Percentiles rank a stretch among this genome's conserved stretches.
Evolutionary conservation across 64 coral and sea anemone species (phyloP).

Genomic region (Dendronephthya gigantea): DNA sequence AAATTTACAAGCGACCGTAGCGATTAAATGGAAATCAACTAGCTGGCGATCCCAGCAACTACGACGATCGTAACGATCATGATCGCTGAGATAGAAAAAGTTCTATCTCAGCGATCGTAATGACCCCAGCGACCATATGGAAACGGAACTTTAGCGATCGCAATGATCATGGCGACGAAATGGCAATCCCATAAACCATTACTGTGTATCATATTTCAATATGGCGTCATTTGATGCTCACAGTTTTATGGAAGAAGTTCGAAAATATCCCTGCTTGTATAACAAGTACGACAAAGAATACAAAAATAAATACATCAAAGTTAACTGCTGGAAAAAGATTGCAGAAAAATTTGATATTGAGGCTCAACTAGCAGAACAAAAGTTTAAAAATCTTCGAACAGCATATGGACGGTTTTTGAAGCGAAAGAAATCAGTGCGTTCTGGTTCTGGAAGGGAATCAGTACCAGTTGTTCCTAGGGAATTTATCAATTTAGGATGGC

Average conservation of each 20-base stretch:
- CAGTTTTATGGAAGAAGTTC: constrained; percentile 39
- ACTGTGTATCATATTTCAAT: background rate
- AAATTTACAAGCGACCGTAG: no score
- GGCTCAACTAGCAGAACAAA: background rate
- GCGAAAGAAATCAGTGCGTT: background rate
- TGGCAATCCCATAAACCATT: no score
- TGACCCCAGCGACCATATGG: no score
- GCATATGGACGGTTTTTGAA: constrained; percentile 21
- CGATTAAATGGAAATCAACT: no score
- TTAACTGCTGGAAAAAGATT: constrained; percentile 21
- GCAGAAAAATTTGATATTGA: constrained; percentile 8
- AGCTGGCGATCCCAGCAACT: no score
- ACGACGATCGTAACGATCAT: no score
- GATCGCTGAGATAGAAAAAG: no score
- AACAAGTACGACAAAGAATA: background rate
- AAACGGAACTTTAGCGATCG: no score
- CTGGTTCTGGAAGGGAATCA: constrained; percentile 1
- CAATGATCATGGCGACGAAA: no score
- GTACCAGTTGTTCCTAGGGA: constrained; percentile 29
- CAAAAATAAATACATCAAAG: constrained; percentile 25
- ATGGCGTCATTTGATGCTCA: background rate
- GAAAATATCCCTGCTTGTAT: constrained; percentile 22
- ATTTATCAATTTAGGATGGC: constrained; percentile 29
- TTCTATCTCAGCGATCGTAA: no score
- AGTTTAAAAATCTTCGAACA: constrained; percentile 34